Conservation (phyloP, 2,888 invertebrate species). For the Lasioglossum villosulum region DNA sequence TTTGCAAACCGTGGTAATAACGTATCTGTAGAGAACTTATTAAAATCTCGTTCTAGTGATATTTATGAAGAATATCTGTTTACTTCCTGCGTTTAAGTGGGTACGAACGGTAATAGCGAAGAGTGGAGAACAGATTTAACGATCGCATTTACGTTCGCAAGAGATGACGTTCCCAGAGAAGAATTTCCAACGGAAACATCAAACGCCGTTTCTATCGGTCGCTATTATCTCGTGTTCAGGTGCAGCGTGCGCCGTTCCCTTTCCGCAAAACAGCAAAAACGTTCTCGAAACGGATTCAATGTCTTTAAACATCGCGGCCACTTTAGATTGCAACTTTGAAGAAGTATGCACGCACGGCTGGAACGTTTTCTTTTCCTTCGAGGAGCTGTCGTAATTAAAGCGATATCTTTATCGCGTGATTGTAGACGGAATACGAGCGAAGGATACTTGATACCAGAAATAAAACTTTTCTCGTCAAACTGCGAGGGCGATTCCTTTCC, state of each 20-base stretch:
- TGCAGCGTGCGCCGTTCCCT: neutral
- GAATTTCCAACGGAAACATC: neutral
- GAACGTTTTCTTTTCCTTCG: neutral
- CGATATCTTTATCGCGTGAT: constrained; percentile 54
- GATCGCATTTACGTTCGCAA: neutral
- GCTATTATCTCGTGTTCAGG: neutral
- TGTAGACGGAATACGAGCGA: constrained; percentile 25
- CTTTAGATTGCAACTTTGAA: constrained; percentile 5
- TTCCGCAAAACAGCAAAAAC: neutral
- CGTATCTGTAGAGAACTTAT: neutral
- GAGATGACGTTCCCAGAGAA: neutral
- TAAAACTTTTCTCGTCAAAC: constrained; percentile 52
- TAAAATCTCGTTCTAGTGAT: neutral
- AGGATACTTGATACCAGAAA: constrained; percentile 41
- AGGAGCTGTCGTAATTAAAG: constrained; percentile 40
- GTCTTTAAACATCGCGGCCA: neutral
- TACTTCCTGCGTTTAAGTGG: neutral
- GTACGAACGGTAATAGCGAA: too few relatives aligned
- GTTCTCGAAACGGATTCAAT: neutral
- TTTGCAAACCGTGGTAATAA: neutral
- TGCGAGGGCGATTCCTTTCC: constrained; percentile 25
- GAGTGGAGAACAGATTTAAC: neutral
- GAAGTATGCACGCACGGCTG: neutral
- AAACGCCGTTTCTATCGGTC: neutral
- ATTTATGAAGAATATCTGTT: neutral